phyloP scores from a whole-genome alignment of 1,140 invertebrate genomes.

The Diorhabda sublineata region DNA sequence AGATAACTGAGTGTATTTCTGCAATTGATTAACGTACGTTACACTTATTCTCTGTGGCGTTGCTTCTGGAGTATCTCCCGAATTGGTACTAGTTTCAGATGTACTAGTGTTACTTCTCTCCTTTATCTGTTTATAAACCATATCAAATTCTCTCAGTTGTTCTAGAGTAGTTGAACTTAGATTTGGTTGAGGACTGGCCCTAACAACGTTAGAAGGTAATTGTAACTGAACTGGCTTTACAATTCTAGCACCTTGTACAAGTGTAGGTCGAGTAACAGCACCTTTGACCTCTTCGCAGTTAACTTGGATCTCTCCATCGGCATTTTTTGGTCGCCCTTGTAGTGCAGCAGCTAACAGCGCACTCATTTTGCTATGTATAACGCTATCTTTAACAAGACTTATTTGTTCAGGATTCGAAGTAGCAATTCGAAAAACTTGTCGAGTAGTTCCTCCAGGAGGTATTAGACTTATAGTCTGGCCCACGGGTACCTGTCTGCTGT shows the following conservation, averaged over 20 bases:
- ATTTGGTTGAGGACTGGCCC: conserved; percentile 48
- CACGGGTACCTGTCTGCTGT: conserved; percentile 56
- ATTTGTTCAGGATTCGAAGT: conserved; percentile 45
- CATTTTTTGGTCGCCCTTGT: conserved; percentile 37
- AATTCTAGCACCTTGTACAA: conserved; percentile 51
- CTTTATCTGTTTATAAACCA: conserved; percentile 74
- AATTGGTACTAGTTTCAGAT: conserved; percentile 26
- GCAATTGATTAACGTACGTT: conserved; percentile 52
- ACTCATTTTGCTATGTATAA: conserved; percentile 49
- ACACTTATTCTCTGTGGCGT: conserved; percentile 42
- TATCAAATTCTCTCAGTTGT: conserved; percentile 75
- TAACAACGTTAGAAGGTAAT: conserved; percentile 56
- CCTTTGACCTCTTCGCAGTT: conserved; percentile 33
- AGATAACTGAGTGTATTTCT: conserved; percentile 52
- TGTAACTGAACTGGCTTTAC: conserved; percentile 54
- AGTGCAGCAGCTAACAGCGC: conserved; percentile 47
- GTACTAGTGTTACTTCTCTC: conserved; percentile 53
- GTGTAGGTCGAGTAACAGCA: conserved; percentile 35
- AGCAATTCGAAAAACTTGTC: conserved; percentile 45
- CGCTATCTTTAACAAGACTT: conserved; percentile 45
- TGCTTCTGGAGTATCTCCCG: conserved; percentile 28
- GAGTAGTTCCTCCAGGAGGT: conserved; percentile 43
- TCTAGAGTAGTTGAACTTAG: conserved; percentile 61
- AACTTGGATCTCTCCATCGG: conserved; percentile 43
- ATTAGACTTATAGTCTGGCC: conserved; percentile 59